These are phyloP conservation scores for Gasteruption jaculator DNA, from an alignment of 2,888 invertebrate species.

Conservation along the genomic window DNA sequence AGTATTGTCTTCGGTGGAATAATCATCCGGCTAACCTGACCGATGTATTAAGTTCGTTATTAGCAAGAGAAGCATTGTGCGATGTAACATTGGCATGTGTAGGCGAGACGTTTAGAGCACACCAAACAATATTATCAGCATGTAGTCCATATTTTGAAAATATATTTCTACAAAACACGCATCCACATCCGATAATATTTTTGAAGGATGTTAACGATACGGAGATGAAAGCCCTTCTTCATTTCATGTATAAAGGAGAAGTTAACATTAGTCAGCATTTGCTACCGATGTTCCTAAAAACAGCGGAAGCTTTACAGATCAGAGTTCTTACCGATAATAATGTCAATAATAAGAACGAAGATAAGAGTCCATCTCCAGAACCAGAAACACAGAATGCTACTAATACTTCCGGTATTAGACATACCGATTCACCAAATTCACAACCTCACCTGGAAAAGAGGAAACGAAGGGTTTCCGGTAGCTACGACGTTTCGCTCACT, in stretches of 20 bases:
- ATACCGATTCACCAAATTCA: constrained; percentile 42
- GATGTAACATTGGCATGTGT: constrained; percentile 92
- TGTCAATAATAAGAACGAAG: constrained; percentile 54
- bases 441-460: constrained; percentile 54
- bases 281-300: constrained; percentile 86
- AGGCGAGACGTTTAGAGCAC: constrained; percentile 86
- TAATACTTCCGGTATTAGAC: constrained; percentile 36
- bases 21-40: constrained; percentile 89
- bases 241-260: constrained; percentile 92
- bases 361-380: constrained; percentile 42
- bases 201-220: constrained; percentile 86
- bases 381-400: constrained; percentile 38
- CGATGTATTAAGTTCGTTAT: constrained; percentile 81
- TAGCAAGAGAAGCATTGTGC: constrained; percentile 84
- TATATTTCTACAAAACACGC: constrained; percentile 82
- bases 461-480: constrained; percentile 64
- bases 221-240: constrained; percentile 84
- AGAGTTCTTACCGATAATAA: constrained; percentile 85
- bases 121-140: constrained; percentile 88
- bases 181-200: constrained; percentile 89
- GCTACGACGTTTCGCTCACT: constrained; percentile 63
- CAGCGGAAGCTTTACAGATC: constrained; percentile 87
- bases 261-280: constrained; percentile 89
- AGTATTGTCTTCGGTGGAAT: constrained; percentile 93
- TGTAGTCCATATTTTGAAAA: constrained; percentile 93